Evolutionary conservation across 2,797 vertebrate species (phyloP), one percentile per base, ranked within the genome.

Genomic region (Ptychobarbus kaznakovi): DNA sequence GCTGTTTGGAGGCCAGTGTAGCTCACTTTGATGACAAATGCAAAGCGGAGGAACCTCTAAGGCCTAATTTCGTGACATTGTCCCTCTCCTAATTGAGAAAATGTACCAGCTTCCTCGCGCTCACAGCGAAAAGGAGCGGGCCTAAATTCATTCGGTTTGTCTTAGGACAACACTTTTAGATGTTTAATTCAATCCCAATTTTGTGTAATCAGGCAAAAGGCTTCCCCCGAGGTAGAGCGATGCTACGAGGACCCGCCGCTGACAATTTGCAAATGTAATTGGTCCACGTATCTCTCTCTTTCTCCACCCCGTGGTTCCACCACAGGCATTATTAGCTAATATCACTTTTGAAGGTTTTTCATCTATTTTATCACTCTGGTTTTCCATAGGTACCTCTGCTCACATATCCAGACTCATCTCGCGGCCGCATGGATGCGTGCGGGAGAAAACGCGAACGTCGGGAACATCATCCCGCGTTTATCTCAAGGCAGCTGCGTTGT

Each of bases 111-210:
- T 92, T 92, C 88, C 88, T 92, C 92, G 92, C 83, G 94, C 94
- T 93, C 90, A 92, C 90, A 97, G 96, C 95, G 91, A 28, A 95
- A 95, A 92, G 94, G 93, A 92, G 92, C 92, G 91, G 93, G 95
- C 95, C 96, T 97, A 96, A 98, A 98, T 98, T 97, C 95, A 96
- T 97, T 96, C 96, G 89, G 94, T 97, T 97, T 97, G 96, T 96
- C 95, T 95, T 95, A 96, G 97, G 93, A 97, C 97, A 96, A 96
- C 94, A 96, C 96, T 96, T 85, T 96, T 96, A 97, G 96, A 97
- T 97, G 96, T 98, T 99, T 98, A 98, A 99, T 98, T 98, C 97
- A 96, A 97, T 97, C 97, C 97, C 96, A 96, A 96, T 98, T 98
- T 96, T 96, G 96, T 97, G 97, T 98, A 97, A 98, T 98, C 97